Evolutionary conservation across 2,797 vertebrate genomes (phyloP).

Genomic region (Chloroceryle amazona): DNA sequence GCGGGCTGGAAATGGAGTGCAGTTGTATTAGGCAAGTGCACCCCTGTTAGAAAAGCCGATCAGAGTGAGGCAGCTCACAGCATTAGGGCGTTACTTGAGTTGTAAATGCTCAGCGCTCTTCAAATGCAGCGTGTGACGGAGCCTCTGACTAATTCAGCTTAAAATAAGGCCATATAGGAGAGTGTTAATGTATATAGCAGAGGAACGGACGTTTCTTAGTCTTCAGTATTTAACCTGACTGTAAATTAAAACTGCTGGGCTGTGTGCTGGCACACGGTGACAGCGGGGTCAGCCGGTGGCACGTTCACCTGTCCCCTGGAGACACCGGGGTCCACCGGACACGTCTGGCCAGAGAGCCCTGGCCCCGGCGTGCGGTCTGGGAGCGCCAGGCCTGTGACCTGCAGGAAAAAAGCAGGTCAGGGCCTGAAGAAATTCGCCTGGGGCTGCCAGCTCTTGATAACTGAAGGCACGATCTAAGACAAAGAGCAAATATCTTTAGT

Average conservation of each 20-base stretch:
- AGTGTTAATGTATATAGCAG: not conserved
- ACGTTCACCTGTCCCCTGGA: not conserved
- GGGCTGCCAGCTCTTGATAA: not conserved
- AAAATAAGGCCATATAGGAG: accelerated
- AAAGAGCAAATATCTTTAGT: not conserved
- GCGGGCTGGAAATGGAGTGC: not conserved
- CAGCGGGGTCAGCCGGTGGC: accelerated
- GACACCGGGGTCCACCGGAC: accelerated
- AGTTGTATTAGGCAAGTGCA: not conserved
- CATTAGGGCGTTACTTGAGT: not conserved
- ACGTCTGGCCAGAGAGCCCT: not conserved
- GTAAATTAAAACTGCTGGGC: not conserved
- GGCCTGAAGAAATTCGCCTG: not conserved
- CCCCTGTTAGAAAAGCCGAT: not conserved
- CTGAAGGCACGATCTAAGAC: not conserved
- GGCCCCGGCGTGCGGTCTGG: accelerated
- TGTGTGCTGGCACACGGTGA: accelerated
- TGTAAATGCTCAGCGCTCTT: not conserved
- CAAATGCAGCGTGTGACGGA: not conserved
- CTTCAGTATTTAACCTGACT: not conserved
- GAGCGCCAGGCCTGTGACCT: not conserved
- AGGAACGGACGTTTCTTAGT: accelerated
- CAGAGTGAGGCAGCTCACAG: not conserved
- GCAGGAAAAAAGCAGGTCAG: accelerated
- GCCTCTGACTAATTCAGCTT: not conserved